phyloP scores from a whole-genome alignment of 2,888 invertebrate species.

The Helleia helle region DNA sequence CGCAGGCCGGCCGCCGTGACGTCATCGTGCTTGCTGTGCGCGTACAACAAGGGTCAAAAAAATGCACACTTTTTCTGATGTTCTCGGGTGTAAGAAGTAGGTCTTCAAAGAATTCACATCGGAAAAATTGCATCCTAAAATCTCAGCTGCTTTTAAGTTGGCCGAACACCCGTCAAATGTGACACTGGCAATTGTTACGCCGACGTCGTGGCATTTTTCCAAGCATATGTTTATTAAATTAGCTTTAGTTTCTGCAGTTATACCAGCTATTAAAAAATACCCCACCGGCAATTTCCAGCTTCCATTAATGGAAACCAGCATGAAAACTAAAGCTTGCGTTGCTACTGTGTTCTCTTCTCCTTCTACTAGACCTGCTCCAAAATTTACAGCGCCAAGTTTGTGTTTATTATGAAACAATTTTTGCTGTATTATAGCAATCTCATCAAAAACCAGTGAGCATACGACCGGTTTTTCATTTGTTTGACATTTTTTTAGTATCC shows the following conservation, averaged over 20 bases:
- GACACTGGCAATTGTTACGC: conserved; percentile 19
- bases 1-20: too few relatives aligned
- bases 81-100: conserved; percentile 16
- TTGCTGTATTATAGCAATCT: conserved; percentile 14
- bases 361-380: conserved; percentile 13
- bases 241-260: conserved; percentile 23
- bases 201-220: conserved; percentile 23
- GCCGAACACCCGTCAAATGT: conserved; percentile 24
- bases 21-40: too few relatives aligned
- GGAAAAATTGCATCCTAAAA: conserved; percentile 21
- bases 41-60: too few relatives aligned
- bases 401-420: not conserved
- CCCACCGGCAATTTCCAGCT: conserved; percentile 32
- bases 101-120: conserved; percentile 8
- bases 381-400: conserved; percentile 13
- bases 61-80: conserved; percentile 18
- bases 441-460: conserved; percentile 9
- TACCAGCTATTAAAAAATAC: conserved; percentile 28
- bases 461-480: not conserved
- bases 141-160: conserved; percentile 21
- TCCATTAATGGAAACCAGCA: conserved; percentile 27
- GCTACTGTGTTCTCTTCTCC: not conserved
- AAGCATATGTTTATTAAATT: conserved; percentile 23
- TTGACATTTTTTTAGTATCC: not conserved
- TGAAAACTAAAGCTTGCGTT: conserved; percentile 24